phyloP scores from a whole-genome alignment of 1,140 invertebrate species.

The Marisa cornuarietis region DNA sequence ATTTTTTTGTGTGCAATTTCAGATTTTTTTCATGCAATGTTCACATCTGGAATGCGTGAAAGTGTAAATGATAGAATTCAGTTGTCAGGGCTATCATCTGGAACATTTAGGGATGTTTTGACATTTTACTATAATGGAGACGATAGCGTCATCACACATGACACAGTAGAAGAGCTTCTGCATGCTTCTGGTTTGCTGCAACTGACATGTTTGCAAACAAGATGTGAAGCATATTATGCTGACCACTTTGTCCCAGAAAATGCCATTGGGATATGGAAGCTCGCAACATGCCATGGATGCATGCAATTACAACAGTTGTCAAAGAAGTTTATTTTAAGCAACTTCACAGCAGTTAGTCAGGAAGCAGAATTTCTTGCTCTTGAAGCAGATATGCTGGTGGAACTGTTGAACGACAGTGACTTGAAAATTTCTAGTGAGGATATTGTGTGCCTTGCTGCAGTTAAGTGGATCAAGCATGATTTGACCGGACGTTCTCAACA shows the following conservation, averaged over 20 bases:
- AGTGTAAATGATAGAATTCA: slow-evolving; percentile 38
- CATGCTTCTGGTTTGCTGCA: slow-evolving; percentile 43
- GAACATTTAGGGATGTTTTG: slow-evolving; percentile 39
- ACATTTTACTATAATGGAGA: slow-evolving; percentile 42
- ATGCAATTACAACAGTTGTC: slow-evolving; percentile 31
- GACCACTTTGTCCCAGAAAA: slow-evolving; percentile 40
- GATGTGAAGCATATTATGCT: slow-evolving; percentile 42
- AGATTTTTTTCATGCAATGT: slow-evolving; percentile 93
- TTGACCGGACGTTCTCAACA: slow-evolving; percentile 29
- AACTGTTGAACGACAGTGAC: slow-evolving; percentile 41
- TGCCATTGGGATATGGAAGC: slow-evolving; percentile 42
- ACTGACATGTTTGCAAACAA: slow-evolving; percentile 42
- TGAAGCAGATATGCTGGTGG: slow-evolving; percentile 35
- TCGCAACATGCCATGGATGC: slow-evolving; percentile 39
- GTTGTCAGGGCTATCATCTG: slow-evolving; percentile 27
- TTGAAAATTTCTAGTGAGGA: slow-evolving; percentile 40
- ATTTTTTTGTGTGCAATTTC: slow-evolving; percentile 86
- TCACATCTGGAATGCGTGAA: slow-evolving; percentile 84
- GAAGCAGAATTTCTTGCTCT: slow-evolving; percentile 40
- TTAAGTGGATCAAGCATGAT: slow-evolving; percentile 42
- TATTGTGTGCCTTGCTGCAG: slow-evolving; percentile 36
- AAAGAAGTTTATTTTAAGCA: slow-evolving; percentile 33
- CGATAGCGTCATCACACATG: slow-evolving; percentile 37
- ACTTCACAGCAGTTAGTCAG: slow-evolving; percentile 33
- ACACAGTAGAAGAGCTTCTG: slow-evolving; percentile 42